Base-by-base conservation (phyloP, 2,113 vertebrate genomes). In the Bagarius yarrelli region DNA sequence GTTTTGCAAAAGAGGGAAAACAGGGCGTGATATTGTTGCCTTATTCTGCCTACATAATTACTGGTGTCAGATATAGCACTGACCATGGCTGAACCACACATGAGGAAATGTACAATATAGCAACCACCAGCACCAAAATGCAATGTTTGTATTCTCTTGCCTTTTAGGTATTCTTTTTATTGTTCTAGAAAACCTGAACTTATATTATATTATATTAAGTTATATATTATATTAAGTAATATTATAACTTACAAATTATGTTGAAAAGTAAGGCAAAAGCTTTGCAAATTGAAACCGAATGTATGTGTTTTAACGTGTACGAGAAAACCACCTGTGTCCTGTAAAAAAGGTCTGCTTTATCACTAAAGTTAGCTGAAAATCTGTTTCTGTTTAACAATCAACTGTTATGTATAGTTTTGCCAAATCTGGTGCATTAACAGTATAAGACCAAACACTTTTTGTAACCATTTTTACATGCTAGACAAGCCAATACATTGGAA, bases 21-120 rank as follows among this genome's bases (percentile, higher is more conserved):
- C 32, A 67, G 78, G 72, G 74, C 6, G 36, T 67, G 57, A 74
- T 47, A 55, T 75, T 36, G 25, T 59, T 70, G 47, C 63, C 55
- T 78, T 55, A 50, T 70, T 70, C 81, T 57, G 8, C 61, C 81
- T 83, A 86, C 77, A 74, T 87, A 88, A 87, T 87, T 36, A 85
- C 57, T 84, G 61, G 73, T 84, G 85, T 86, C 75, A 69, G 53
- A 88, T 84, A 81, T 86, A 85, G 80, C 50, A 71, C 34, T 76
- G 78, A 83, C 77, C 36, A 74, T 23, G 76, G 13, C 79, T 83
- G 71, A 83, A 85, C 81, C 73, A 81, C 81, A 83, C 61, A 47
- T 44, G 52, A 60, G 25, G n/a, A 71, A 56, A 30, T n/a, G 52
- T 52, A 76, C 50, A 73, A 27, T 69, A 9, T 32, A 55, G 59